Percentiles rank a stretch among this genome's conserved stretches.
Conservation (phyloP, 2,113 vertebrate genomes). For the Myanophis thanlyinensis region DNA sequence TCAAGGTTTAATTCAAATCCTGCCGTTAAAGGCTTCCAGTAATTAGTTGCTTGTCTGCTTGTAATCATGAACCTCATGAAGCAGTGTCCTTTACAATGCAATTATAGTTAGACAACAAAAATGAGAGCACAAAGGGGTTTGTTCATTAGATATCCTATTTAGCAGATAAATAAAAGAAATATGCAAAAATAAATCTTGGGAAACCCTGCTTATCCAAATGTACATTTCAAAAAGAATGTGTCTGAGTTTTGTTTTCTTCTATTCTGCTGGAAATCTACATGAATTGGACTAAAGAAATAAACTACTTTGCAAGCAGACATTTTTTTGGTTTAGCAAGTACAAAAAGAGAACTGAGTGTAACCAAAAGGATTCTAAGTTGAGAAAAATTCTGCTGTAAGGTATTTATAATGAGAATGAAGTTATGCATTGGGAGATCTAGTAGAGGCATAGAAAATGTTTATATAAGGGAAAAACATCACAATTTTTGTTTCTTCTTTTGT, state of each 20-base stretch:
- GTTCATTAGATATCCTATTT: slow-evolving; percentile 16
- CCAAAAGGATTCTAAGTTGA: background rate
- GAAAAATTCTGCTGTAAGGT: background rate
- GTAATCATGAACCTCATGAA: slow-evolving; percentile 50
- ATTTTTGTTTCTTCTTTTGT: background rate
- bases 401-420: background rate
- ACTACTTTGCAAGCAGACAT: background rate
- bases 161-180: slow-evolving; percentile 14
- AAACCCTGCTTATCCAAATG: slow-evolving; percentile 21
- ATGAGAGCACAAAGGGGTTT: slow-evolving; percentile 7
- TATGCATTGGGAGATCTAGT: background rate
- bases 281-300: background rate
- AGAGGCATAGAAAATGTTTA: background rate
- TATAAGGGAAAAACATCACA: background rate
- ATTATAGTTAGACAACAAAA: slow-evolving; percentile 14
- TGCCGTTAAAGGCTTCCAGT: slow-evolving; percentile 51
- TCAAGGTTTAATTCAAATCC: slow-evolving; percentile 53
- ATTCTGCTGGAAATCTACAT: background rate
- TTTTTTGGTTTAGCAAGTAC: background rate
- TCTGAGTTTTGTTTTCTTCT: too few relatives aligned
- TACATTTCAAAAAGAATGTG: background rate
- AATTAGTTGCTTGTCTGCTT: slow-evolving; percentile 56
- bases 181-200: slow-evolving; percentile 14
- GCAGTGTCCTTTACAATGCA: background rate
- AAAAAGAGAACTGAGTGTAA: background rate